Evolutionary conservation across 2,888 invertebrate species (phyloP), one percentile per base, ranked within the genome.

Genomic region (Hirtodrosophila trivittata): DNA sequence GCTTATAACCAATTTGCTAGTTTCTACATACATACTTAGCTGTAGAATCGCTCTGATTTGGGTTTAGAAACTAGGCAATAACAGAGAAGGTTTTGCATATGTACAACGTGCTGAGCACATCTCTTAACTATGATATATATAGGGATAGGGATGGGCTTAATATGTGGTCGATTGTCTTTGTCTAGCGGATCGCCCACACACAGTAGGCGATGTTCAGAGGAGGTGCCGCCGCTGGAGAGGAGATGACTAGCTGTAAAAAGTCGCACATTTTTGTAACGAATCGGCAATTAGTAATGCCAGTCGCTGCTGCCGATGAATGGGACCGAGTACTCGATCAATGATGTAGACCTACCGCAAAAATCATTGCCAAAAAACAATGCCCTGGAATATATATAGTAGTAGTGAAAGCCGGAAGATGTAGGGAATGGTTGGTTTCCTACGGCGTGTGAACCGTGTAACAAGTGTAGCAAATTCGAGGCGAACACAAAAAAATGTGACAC

Each of bases 401-500:
- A 46, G 41, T 14, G 50, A 51, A 55, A 49, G 75, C 83, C 80
- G 80, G 78, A 78, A 82, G 82, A 75, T 69, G 51, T 18, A 25
- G 43, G 32, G 32, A 10, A 47, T 39, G 33, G 14, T 13, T 41
- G 54, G 45, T 30, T 45, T 45, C 45, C 37, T 30, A 16, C 70
- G 59, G 81, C 84, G 84, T 81, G 81, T 84, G 85, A 83, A 83
- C 78, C 85, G 82, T 85, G 85, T 85, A 85, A 83, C 82, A 83
- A 83, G 82, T 83, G 85, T 85, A 65, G 55, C 85, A 67, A 83
- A 83, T 82, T 66, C 55, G 33, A 62, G 30, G 21, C 25, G 52
- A 46, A 26, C 42, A 65, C 43, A 45, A 57, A 63, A 66, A 81
- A 81, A 86, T 80, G 82, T 80, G 87, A 89, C 87, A 89, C 69